A percentile compares a stretch with the other conserved stretches of the same genome.
Conservation (phyloP, 2,797 vertebrate genomes). For the Synaphobranchus kaupii region DNA sequence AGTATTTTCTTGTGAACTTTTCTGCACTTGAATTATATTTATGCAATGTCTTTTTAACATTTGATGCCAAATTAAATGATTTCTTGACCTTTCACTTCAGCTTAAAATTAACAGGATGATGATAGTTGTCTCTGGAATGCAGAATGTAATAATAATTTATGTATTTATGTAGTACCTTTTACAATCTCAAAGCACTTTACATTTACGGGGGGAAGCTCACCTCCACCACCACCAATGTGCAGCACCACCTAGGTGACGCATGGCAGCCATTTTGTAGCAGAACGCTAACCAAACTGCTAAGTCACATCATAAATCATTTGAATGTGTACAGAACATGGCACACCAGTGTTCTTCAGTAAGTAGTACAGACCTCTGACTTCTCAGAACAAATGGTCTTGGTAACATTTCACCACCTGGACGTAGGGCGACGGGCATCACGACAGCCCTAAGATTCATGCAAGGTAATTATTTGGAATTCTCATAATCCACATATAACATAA, state of each 20-base stretch:
- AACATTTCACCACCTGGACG: background rate
- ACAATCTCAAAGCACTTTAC: background rate
- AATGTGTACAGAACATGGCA: background rate
- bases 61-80: background rate
- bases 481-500: background rate
- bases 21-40: background rate
- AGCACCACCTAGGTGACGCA: background rate
- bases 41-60: background rate
- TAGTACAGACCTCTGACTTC: background rate
- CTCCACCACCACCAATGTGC: background rate
- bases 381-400: background rate
- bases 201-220: background rate
- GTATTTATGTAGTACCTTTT: background rate
- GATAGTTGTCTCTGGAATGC: background rate
- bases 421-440: background rate
- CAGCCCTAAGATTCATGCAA: background rate
- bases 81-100: background rate
- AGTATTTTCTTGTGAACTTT: conserved; percentile 13
- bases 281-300: background rate
- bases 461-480: background rate
- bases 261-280: background rate
- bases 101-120: background rate
- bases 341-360: background rate
- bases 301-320: background rate
- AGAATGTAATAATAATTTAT: background rate